Percentiles rank a stretch among this genome's conserved stretches.
Evolutionary conservation across 2,888 invertebrate species (phyloP).

Genomic region (Branchipolynoe longqiensis): DNA sequence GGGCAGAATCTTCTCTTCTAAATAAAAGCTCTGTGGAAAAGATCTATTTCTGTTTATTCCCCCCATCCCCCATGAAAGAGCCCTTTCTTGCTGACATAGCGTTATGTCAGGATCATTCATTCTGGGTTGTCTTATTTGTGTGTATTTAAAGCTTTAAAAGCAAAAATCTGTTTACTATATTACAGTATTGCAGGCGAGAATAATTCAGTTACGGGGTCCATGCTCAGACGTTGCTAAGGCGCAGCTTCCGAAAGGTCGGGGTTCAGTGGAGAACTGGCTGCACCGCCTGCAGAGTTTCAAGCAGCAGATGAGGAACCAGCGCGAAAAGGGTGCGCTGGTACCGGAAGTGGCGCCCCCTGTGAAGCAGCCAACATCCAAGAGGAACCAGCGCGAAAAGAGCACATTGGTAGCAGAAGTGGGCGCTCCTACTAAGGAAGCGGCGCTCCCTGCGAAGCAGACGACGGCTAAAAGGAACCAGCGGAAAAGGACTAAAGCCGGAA

Average conservation of each 20-base stretch:
- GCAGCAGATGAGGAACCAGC: constrained; percentile 3
- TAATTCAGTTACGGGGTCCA: background rate
- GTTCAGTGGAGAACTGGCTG: background rate
- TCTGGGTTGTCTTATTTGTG: too few species aligned
- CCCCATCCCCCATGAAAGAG: too few species aligned
- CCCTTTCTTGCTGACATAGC: too few species aligned
- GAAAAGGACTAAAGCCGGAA: background rate
- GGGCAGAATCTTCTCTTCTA: too few species aligned
- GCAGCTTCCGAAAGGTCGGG: background rate
- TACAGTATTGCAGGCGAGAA: constrained; percentile 23
- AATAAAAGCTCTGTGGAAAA: too few species aligned
- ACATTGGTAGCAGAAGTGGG: background rate
- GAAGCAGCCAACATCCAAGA: background rate
- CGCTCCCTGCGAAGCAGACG: too few species aligned
- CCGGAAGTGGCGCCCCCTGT: background rate
- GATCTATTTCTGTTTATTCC: too few species aligned
- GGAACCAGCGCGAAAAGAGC: background rate
- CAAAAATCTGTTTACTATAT: background rate
- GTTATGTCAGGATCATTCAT: too few species aligned
- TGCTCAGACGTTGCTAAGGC: background rate
- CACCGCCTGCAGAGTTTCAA: background rate
- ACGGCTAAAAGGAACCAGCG: background rate
- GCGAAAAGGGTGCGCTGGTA: background rate
- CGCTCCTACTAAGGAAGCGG: too few species aligned
- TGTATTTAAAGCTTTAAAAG: too few species aligned